Evolutionary conservation across 2,888 invertebrate genomes (phyloP), one percentile per base, ranked within the genome.

Genomic region (Tortricodes alternella): DNA sequence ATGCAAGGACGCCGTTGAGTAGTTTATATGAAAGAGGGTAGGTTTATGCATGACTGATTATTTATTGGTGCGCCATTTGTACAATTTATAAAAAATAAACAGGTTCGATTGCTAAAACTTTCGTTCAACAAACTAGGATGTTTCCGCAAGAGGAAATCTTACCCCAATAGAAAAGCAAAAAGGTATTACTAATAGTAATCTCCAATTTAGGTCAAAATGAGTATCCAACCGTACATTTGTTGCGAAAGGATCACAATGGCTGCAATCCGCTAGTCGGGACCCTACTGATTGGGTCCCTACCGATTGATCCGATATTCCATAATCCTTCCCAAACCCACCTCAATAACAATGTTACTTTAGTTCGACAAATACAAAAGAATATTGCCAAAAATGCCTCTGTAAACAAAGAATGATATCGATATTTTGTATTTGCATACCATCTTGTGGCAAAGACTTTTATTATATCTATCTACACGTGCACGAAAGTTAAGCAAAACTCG

Each of bases 251-350:
- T 49, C 24, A 63, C 62, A 70, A 63, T 67, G 57, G 32, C 56
- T 62, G 35, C 60, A 65, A 62, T 65, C 65, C 52, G 57, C 65
- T 68, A 67, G 68, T 69, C n/a, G n/a, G n/a, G n/a, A n/a, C n/a
- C n/a, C n/a, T n/a, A n/a, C n/a, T n/a, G n/a, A n/a, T 66, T 66
- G 64, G 50, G 19, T 67, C 72, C 66, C 50, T 39, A 46, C 60
- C 56, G 58, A 75, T 74, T 70, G 69, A 72, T 68, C 66, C 60
- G 67, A 70, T 65, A 67, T 59, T 60, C 53, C 56, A 39, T 70
- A 70, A 71, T 70, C 67, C 59, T 43, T 46, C 46, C 35, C 41
- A 52, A 57, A 38, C 37, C 60, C 23, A 50, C 50, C 53, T 39
- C 37, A 44, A 56, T 55, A 48, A 46, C 15, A 35, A 44, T 37